Evolutionary conservation across 2,888 invertebrate species (phyloP).

Genomic region (Globia sparganii): DNA sequence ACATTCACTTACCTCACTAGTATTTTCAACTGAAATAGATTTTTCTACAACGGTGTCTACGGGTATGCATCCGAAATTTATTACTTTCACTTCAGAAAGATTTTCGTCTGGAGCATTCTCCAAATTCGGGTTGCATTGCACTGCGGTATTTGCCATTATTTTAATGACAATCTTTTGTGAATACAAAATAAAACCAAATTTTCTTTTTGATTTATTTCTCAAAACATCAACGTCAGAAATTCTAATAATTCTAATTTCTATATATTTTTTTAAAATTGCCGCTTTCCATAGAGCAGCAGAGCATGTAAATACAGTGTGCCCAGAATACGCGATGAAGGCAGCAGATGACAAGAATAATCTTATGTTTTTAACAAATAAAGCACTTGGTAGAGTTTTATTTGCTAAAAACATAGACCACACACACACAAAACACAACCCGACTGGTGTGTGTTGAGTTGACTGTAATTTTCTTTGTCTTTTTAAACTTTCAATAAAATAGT

Average conservation of each 20-base stretch:
- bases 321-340: neutral
- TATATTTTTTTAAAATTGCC: slow-evolving; percentile 5
- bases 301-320: neutral
- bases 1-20: slow-evolving; percentile 72
- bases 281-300: slow-evolving; percentile 3
- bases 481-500: neutral
- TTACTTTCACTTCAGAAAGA: slow-evolving; percentile 72
- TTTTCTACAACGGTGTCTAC: slow-evolving; percentile 80
- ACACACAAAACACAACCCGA: too few species aligned
- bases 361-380: neutral
- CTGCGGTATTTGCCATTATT: slow-evolving; percentile 14
- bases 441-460: neutral
- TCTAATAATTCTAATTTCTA: neutral
- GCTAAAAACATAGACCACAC: too few species aligned
- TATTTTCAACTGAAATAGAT: slow-evolving; percentile 77
- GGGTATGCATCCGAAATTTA: slow-evolving; percentile 83
- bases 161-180: neutral
- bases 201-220: neutral
- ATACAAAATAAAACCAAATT: neutral
- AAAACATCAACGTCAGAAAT: neutral
- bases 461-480: neutral
- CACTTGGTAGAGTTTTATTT: neutral
- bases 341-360: neutral
- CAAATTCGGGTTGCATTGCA: slow-evolving; percentile 57
- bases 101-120: slow-evolving; percentile 74